Evolutionary conservation across 2,113 vertebrate species (phyloP).

Genomic region (Paraplagusia blochii): DNA sequence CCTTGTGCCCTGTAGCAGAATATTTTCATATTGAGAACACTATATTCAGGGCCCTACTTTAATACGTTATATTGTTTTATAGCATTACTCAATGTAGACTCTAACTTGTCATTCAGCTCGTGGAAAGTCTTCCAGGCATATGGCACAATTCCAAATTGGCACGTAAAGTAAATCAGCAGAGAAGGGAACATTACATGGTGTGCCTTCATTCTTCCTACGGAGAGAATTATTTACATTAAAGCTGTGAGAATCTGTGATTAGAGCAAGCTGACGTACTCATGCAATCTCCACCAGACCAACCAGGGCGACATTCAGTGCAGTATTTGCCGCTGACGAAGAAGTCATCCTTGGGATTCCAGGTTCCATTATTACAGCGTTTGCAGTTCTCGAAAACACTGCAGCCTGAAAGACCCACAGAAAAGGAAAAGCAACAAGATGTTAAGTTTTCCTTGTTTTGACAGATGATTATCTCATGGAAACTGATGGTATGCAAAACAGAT

Average conservation of each 20-base stretch:
- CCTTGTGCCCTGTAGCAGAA: constrained; percentile 17
- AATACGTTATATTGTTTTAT: constrained; percentile 44
- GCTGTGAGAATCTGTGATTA: constrained; percentile 2
- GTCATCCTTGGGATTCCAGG: constrained; percentile 89
- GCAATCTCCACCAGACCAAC: constrained; percentile 97
- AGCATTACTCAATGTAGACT: constrained; percentile 23
- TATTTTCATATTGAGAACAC: constrained; percentile 39
- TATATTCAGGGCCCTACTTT: constrained; percentile 19
- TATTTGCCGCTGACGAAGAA: constrained; percentile 92
- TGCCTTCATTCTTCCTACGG: constrained; percentile 10
- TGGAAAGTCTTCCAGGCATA: constrained; percentile 36
- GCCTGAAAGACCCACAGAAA: constrained; percentile 51
- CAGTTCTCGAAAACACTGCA: constrained; percentile 98
- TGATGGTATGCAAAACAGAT: too few species aligned
- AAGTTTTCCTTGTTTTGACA: too few species aligned
- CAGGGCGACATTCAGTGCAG: constrained; percentile 89
- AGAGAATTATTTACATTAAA: constrained; percentile 9
- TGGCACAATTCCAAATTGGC: constrained; percentile 42
- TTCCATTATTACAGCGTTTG: constrained; percentile 92
- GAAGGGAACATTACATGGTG: constrained; percentile 1
- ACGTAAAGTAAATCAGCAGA: constrained; percentile 30
- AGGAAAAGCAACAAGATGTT: too few species aligned
- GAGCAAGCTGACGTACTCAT: constrained; percentile 82
- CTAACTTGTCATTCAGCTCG: constrained; percentile 35
- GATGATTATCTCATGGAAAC: too few species aligned